Conservation (phyloP, 2,888 invertebrate genomes). For the Metopia argyrocephala region DNA sequence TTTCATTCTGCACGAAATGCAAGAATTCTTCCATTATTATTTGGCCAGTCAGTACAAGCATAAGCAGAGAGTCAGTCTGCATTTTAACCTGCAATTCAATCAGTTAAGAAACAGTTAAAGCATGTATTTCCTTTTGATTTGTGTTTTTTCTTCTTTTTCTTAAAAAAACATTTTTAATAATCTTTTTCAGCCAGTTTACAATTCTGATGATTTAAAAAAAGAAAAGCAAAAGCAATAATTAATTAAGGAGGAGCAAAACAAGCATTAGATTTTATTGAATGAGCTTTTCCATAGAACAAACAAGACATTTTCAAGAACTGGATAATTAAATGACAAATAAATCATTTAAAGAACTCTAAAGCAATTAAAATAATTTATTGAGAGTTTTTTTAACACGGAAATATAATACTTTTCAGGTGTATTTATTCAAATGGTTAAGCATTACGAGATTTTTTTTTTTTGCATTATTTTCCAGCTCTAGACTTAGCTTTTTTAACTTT, state of each 20-base stretch:
- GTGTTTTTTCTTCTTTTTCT: conserved; percentile 8
- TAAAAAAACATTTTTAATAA: background rate
- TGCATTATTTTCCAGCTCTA: background rate
- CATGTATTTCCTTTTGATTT: conserved; percentile 54
- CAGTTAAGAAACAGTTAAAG: conserved; percentile 52
- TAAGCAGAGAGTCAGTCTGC: background rate
- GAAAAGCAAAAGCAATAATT: conserved; percentile 20
- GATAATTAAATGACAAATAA: background rate
- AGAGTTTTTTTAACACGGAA: background rate
- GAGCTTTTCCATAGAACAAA: background rate
- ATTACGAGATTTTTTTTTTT: too few species aligned
- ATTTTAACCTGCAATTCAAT: conserved; percentile 44
- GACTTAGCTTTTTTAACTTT: background rate
- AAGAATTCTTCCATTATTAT: background rate
- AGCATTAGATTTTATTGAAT: background rate
- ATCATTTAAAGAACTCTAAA: background rate
- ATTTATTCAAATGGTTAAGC: too few species aligned
- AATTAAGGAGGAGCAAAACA: conserved; percentile 2
- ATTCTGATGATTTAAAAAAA: conserved; percentile 28
- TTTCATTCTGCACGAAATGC: conserved; percentile 34
- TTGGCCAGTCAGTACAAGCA: background rate
- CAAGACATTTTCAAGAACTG: background rate
- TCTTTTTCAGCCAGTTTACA: conserved; percentile 17
- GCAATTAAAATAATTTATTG: background rate
- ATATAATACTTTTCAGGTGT: background rate